Evolutionary conservation across 2,888 invertebrate species (phyloP).

Genomic region (Eretmocerus hayati): DNA sequence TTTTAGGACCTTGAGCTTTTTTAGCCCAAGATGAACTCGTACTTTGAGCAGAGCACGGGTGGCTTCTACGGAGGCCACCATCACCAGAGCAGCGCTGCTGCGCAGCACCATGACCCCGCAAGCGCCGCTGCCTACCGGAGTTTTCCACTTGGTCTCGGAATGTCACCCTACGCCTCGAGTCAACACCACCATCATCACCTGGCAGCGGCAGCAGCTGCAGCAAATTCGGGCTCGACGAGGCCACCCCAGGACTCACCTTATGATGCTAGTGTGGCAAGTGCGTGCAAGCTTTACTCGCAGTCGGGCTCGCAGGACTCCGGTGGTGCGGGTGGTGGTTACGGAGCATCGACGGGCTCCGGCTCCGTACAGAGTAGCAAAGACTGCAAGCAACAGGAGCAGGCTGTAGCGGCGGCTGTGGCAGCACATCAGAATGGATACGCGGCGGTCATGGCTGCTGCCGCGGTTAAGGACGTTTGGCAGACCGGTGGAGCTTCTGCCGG

Average conservation of each 20-base stretch:
- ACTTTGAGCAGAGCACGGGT: constrained; percentile 78
- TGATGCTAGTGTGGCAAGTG: constrained; percentile 82
- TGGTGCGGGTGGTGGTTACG: constrained; percentile 55
- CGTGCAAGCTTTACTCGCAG: constrained; percentile 75
- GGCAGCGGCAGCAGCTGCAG: constrained; percentile 44
- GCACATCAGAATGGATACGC: constrained; percentile 58
- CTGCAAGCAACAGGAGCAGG: constrained; percentile 60
- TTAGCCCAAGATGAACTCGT: constrained; percentile 68
- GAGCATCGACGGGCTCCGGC: constrained; percentile 51
- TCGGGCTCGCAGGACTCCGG: no score
- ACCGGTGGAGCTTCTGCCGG: constrained; percentile 57
- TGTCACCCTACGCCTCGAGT: constrained; percentile 72
- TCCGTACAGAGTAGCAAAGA: constrained; percentile 65
- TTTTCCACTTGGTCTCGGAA: constrained; percentile 77
- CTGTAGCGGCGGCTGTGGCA: constrained; percentile 46
- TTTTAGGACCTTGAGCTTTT: background rate
- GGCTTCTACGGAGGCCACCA: constrained; percentile 91
- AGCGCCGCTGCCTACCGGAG: constrained; percentile 70
- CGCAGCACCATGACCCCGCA: constrained; percentile 68
- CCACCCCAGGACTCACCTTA: constrained; percentile 87
- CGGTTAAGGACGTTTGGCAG: constrained; percentile 60
- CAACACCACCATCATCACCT: constrained; percentile 62
- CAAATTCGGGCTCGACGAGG: constrained; percentile 62
- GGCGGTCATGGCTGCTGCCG: constrained; percentile 62
- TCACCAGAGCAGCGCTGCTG: constrained; percentile 63